Evolutionary conservation across 2,797 vertebrate species (phyloP), one percentile per base, ranked within the genome.

Genomic region (Catharus ustulatus): DNA sequence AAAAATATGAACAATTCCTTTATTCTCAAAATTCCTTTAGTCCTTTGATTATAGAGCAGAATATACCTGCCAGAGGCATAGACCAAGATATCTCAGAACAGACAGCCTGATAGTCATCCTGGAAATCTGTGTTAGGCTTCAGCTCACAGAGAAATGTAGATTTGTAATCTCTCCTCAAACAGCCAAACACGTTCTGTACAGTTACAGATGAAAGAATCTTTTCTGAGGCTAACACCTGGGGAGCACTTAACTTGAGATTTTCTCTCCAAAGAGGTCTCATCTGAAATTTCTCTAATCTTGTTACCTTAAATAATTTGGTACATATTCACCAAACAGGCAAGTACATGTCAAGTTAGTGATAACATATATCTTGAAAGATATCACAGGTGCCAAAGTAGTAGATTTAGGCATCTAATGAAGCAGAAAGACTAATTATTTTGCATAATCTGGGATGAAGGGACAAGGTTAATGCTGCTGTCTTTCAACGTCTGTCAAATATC

Each of bases 381-480:
- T 51, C 36, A 48, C 36, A 62, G 43, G 30, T 91, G 32, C 10
- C 26, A 1, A 13, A 72, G n/a, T 13, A 64, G 62, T 62, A 32
- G 73, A 76, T 88, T 84, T 84, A 88, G 48, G 42, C 40, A 72
- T 14, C 6, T 90, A 84, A 90, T 76, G 71, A 91, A 90, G 85
- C 40, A 92, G 54, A 91, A 95, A 78, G n/a, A n/a, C 9, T 51
- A 73, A 88, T 91, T 94, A 84, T 75, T 79, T 96, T 88, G 32
- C 15, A 66, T 69, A 59, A 66, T 88, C 36, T 84, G 46, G 15
- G 32, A 45, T 91, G 69, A 92, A 85, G 17, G 68, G 27, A 83
- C 34, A 87, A 87, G 27, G 51, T 77, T 89, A 82, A 77, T 75
- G 30, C 14, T 66, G 21, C 45, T 82, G 59, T 87, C 66, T 80